Conservation (phyloP, 2,888 invertebrate species). For the Pseudococcus longispinus region DNA sequence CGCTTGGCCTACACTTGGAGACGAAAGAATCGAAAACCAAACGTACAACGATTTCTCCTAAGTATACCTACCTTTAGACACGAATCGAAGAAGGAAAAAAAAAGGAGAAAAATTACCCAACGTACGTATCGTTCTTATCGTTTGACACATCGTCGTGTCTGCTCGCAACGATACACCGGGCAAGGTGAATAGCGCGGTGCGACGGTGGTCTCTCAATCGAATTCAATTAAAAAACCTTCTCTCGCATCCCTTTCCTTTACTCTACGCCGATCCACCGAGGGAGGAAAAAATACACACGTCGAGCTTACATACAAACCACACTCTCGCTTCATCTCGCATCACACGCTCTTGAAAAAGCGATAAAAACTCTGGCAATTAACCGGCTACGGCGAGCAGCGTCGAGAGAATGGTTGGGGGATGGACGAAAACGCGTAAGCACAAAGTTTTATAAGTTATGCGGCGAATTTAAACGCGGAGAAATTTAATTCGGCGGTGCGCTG, state of each 20-base stretch:
- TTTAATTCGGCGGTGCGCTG: constrained; percentile 21
- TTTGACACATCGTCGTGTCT: neutral
- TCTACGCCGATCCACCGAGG: neutral
- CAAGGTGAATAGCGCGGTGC: neutral
- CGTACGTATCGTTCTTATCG: neutral
- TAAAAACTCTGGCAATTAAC: neutral
- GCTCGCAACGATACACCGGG: neutral
- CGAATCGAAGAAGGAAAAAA: neutral
- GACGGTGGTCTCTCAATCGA: neutral
- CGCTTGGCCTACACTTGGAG: neutral
- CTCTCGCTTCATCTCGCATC: neutral
- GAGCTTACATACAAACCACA: neutral
- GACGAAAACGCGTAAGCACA: neutral
- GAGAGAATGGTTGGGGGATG: neutral
- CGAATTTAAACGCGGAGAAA: neutral
- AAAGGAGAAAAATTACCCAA: neutral
- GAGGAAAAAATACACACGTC: neutral
- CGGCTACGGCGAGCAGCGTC: too few relatives aligned
- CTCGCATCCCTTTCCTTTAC: neutral
- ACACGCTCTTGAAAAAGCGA: neutral
- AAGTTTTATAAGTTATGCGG: constrained; percentile 40
- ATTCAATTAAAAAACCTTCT: neutral
- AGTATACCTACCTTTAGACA: neutral
- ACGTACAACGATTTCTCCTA: neutral
- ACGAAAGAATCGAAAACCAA: neutral